A percentile compares a stretch with the other conserved stretches of the same genome.
phyloP scores from a whole-genome alignment of 37 sponge, comb jelly and placozoan species.

The Chondrosia reniformis region DNA sequence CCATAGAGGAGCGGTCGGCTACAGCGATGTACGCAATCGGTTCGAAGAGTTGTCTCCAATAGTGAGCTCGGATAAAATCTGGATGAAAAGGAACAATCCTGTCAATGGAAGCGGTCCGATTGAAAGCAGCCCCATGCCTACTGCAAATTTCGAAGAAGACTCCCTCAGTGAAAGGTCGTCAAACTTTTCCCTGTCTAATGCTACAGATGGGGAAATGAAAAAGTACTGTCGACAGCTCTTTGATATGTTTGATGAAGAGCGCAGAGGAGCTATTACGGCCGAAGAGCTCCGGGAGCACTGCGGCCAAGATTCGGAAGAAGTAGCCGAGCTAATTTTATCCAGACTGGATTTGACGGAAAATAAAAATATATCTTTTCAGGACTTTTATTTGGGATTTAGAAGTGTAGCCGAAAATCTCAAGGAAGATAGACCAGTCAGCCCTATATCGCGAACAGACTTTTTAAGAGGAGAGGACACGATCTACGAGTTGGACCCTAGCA shows the following conservation, averaged over 20 bases:
- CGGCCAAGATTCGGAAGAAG: background rate
- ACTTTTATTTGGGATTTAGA: conserved; percentile 8
- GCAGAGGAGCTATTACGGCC: background rate
- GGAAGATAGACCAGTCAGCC: background rate
- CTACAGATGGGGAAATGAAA: background rate
- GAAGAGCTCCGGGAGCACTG: conserved; percentile 4
- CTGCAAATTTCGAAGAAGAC: too few species aligned
- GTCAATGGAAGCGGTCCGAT: background rate
- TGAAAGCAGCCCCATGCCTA: conserved; percentile 18
- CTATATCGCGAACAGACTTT: too few species aligned
- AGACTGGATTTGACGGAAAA: background rate
- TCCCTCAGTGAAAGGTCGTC: too few species aligned
- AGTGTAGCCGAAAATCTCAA: conserved; percentile 1
- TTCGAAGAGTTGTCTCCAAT: background rate
- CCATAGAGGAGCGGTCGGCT: too few species aligned
- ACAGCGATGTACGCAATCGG: too few species aligned
- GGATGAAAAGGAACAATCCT: background rate
- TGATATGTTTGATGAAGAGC: background rate
- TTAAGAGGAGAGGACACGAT: background rate
- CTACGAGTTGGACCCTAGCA: background rate
- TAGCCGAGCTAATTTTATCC: conserved; percentile 1
- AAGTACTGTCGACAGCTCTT: background rate
- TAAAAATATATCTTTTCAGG: background rate
- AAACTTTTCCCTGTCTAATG: too few species aligned
- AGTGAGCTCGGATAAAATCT: background rate